Base-by-base conservation (phyloP, 2,888 invertebrate genomes). In the Apeira syringaria region DNA sequence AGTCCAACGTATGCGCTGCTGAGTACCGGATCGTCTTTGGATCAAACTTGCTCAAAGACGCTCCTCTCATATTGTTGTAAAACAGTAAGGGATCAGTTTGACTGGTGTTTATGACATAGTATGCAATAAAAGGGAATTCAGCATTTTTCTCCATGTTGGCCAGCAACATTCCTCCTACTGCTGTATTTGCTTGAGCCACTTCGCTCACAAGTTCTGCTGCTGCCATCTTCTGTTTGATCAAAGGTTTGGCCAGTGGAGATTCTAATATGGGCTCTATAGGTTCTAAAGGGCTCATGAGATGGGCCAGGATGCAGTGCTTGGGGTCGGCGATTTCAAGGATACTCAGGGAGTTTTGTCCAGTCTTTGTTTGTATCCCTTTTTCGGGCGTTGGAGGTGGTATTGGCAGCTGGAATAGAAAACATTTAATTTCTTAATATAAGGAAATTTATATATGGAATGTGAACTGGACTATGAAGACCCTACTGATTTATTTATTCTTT, bases 41-140 rank as follows among this genome's bases (percentile, higher is more conserved):
- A 74, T 97, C 97, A 75, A 97, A 97, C 83, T 96, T 96, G 60
- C 93, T 93, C 75, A 97, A 81, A 48, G 96, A 95, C 66, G 96
- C 94, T 75, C 94, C 93, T 70, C 97, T 92, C 75, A 97, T 93
- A 68, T 95, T 95, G 70, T 95, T 94, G 82, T 97, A 96, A 84
- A 97, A 97, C 57, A 95, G 93, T 61, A 94, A 91, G 37, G 96
- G 96, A 81, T 97, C 97, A 33, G 95, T 95, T 84, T 95, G 95
- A 51, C 94, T 93, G 42, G 96, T 96, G 77, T 97, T 97, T 83
- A 97, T 95, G 68, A 97, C 93, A 84, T 97, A 97, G 77, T 97
- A 96, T 7, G 96, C 93, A 90, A 97, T 97, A 86, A 97, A 97
- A 7, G 97, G 97, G 71, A 97, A 97, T 71, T 97, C 97, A 22